phyloP scores from a whole-genome alignment of 2,888 invertebrate genomes.

The Boloria euphrosyne region DNA sequence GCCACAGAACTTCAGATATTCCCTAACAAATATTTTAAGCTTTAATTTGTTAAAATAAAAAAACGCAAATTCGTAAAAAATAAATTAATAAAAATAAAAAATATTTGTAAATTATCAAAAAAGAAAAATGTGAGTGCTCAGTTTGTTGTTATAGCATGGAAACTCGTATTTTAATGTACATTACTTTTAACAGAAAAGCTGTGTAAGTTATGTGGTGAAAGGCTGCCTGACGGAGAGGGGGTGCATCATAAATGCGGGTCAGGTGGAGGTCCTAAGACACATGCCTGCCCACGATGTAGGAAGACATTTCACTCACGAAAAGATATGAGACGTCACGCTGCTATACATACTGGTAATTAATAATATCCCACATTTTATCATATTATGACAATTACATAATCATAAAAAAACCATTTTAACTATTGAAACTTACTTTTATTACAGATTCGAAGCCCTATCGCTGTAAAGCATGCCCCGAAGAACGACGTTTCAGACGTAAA shows the following conservation, averaged over 20 bases:
- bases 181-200: constrained; percentile 46
- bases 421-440: constrained; percentile 24
- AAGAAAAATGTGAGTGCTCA: too few species aligned
- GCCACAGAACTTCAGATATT: too few species aligned
- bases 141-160: background rate
- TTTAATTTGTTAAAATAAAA: too few species aligned
- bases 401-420: too few species aligned
- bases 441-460: constrained; percentile 86
- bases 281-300: constrained; percentile 85
- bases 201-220: constrained; percentile 46
- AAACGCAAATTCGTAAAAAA: too few species aligned
- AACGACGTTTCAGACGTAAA: constrained; percentile 86
- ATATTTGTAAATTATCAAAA: too few species aligned
- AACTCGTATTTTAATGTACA: background rate
- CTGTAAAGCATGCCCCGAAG: constrained; percentile 84
- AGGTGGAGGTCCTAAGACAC: constrained; percentile 54
- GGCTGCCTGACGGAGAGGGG: constrained; percentile 45
- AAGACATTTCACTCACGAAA: constrained; percentile 86
- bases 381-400: too few species aligned
- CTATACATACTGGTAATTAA: constrained; percentile 85
- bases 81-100: too few species aligned
- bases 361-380: background rate
- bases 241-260: constrained; percentile 34
- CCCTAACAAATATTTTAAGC: too few species aligned
- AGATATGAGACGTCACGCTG: constrained; percentile 86